A percentile compares a stretch with the other conserved stretches of the same genome.
Conservation (phyloP, 2,888 invertebrate genomes). For the Aspidiotus destructor region DNA sequence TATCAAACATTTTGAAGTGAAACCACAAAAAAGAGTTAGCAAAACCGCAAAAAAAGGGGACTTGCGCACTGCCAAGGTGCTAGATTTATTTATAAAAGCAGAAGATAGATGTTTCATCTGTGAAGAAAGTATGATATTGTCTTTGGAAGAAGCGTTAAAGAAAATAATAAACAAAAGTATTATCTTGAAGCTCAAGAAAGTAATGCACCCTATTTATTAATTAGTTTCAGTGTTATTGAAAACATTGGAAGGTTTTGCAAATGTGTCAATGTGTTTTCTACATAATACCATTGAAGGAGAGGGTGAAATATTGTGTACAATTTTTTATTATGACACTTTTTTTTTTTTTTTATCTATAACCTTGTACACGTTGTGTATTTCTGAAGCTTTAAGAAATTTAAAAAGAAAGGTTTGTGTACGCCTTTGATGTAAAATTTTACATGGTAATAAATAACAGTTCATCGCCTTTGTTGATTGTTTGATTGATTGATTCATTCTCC, state of each 20-base stretch:
- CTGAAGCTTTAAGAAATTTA: too few relatives aligned
- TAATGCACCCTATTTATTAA: constrained; percentile 1
- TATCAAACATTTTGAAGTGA: not conserved
- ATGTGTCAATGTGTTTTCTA: not conserved
- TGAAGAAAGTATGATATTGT: constrained; percentile 12
- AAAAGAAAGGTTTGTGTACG: too few relatives aligned
- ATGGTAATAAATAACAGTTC: too few relatives aligned
- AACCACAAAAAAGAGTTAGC: constrained; percentile 1
- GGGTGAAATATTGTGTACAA: not conserved
- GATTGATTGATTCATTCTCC: too few relatives aligned
- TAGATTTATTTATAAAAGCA: constrained; percentile 12
- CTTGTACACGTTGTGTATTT: too few relatives aligned
- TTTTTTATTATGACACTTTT: too few relatives aligned
- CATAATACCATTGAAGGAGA: not conserved
- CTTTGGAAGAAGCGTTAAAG: constrained; percentile 11
- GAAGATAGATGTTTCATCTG: constrained; percentile 10
- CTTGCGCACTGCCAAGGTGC: constrained; percentile 8
- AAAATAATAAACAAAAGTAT: constrained; percentile 10
- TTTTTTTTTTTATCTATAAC: too few relatives aligned
- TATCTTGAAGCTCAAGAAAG: constrained; percentile 13
- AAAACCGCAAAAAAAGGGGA: constrained; percentile 12
- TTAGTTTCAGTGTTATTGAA: not conserved
- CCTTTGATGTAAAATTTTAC: too few relatives aligned
- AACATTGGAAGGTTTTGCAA: not conserved
- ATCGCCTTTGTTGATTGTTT: too few relatives aligned